A percentile compares a stretch with the other conserved stretches of the same genome.
Evolutionary conservation across 2,888 invertebrate species (phyloP).

Genomic region (Yponomeuta malinellus): DNA sequence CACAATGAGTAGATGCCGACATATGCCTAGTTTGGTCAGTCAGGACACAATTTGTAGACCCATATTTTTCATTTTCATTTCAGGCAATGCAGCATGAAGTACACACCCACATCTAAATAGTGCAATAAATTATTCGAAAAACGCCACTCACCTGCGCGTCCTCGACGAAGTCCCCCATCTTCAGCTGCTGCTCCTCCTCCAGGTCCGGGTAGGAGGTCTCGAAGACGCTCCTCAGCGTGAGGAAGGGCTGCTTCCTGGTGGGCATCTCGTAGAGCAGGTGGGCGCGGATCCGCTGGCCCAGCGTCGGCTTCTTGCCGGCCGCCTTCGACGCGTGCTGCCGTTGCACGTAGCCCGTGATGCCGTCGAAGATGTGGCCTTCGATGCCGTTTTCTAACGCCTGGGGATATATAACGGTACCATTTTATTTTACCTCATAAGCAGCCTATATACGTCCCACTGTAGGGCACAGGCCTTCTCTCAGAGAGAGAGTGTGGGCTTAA

Average conservation of each 20-base stretch:
- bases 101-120: too few relatives aligned
- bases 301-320: slow-evolving; percentile 54
- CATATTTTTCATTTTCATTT: too few relatives aligned
- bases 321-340: slow-evolving; percentile 62
- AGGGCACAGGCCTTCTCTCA: too few relatives aligned
- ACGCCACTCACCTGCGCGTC: slow-evolving; percentile 65
- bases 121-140: too few relatives aligned
- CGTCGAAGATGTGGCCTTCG: slow-evolving; percentile 67
- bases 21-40: too few relatives aligned
- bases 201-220: slow-evolving; percentile 45
- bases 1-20: too few relatives aligned
- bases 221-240: slow-evolving; percentile 71
- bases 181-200: slow-evolving; percentile 44
- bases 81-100: too few relatives aligned
- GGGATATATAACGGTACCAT: background rate
- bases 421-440: too few relatives aligned
- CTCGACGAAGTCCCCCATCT: slow-evolving; percentile 75
- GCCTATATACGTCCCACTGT: too few relatives aligned
- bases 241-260: slow-evolving; percentile 79
- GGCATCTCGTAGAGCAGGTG: slow-evolving; percentile 82
- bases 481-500: too few relatives aligned
- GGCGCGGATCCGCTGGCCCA: slow-evolving; percentile 72
- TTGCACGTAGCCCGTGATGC: slow-evolving; percentile 69
- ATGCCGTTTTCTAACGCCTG: slow-evolving; percentile 71
- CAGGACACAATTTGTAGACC: too few relatives aligned